Evolutionary conservation across 2,113 vertebrate species (phyloP), one percentile per base, ranked within the genome.

Genomic region (Podarcis cretensis): DNA sequence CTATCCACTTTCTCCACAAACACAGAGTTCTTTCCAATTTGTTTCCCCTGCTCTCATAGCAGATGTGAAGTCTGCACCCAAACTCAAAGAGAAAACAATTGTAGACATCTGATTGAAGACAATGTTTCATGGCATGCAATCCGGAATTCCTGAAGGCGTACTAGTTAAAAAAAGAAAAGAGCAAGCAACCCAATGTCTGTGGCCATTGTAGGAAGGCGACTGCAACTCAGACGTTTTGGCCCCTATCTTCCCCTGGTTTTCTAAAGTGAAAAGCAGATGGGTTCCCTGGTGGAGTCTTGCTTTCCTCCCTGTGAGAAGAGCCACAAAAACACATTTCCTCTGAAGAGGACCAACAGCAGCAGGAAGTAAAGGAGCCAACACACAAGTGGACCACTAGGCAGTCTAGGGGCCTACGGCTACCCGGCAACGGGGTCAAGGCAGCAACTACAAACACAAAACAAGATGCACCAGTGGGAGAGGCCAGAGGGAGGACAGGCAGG

Each of bases 391-490:
- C 21, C 30, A 57, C 14, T 35, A 18, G 13, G 43, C n/a, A 76
- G 4, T 37, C 81, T 69, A 30, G 32, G 27, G 35, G n/a, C 30
- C 48, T 54, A 73, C 4, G 5, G 69, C 40, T 30, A 87, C 5
- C 21, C 23, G 6, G 14, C 2, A 2, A 13, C n/a, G 73, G 79
- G 65, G 37, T 54, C 21, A 69, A 63, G 63, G 48, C 48, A 54
- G 84, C 90, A 90, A 59, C 82, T 91, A 93, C 89, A 92, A 92
- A 23, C 93, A 94, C 21, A 23, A 20, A 83, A 94, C 37, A 95
- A 86, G 40, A 89, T 3, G 82, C 65, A 37, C 16, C 37, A 94
- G 68, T 82, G 83, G 83, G 87, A 91, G 86, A 86, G 91, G 87
- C 83, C 1, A 3, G 90, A 85, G 85, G 85, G 91, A 87, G 48